These are phyloP conservation scores for Cataglyphis cursor DNA, from an alignment of 2,888 invertebrate genomes.

Conservation along the genomic window DNA sequence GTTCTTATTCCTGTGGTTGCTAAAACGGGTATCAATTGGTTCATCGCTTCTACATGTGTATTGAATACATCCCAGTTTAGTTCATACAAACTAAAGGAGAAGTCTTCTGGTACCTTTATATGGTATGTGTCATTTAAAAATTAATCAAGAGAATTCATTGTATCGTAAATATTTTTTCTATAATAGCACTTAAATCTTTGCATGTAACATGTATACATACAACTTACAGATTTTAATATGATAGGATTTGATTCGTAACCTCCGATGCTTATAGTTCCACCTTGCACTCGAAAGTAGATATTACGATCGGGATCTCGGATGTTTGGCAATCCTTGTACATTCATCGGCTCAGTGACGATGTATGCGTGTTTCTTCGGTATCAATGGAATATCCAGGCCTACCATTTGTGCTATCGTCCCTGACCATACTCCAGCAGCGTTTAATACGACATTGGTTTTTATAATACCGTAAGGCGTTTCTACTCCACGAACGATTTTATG, in stretches of 20 bases:
- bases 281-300: conserved; percentile 94
- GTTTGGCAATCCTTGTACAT: conserved; percentile 92
- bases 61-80: conserved; percentile 95
- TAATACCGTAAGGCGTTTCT: conserved; percentile 91
- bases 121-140: not conserved
- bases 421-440: conserved; percentile 96
- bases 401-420: conserved; percentile 90
- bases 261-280: conserved; percentile 94
- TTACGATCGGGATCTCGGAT: conserved; percentile 95
- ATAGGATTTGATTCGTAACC: conserved; percentile 96
- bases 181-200: not conserved
- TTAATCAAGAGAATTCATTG: not conserved
- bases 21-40: conserved; percentile 92
- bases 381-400: conserved; percentile 91
- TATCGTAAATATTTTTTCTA: not conserved
- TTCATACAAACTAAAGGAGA: conserved; percentile 94
- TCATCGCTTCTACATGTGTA: conserved; percentile 91
- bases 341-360: conserved; percentile 93
- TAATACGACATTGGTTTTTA: conserved; percentile 93
- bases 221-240: conserved; percentile 91
- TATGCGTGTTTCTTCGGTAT: conserved; percentile 96
- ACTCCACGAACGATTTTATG: conserved; percentile 92
- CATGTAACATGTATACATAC: not conserved
- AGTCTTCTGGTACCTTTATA: conserved; percentile 90
- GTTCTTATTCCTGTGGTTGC: conserved; percentile 93